Percentiles rank a stretch among this genome's conserved stretches.
Evolutionary conservation across 2,888 invertebrate genomes (phyloP).

Genomic region (Dimorphilus gyrociliatus): DNA sequence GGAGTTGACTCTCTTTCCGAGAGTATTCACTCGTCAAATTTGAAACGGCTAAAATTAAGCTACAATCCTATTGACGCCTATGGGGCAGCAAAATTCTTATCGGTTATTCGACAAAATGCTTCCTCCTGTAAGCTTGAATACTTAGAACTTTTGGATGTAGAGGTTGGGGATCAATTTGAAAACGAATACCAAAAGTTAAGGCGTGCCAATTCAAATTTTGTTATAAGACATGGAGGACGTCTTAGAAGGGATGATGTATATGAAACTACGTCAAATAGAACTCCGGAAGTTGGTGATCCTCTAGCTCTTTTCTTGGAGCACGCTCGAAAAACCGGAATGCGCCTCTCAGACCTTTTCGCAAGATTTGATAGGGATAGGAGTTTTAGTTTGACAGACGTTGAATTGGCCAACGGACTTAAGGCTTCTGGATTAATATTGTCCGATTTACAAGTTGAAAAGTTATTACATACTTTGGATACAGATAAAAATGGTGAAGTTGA

Average conservation of each 20-base stretch:
- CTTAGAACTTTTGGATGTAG: too few species aligned
- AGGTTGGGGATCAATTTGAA: slow-evolving; percentile 1
- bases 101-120: too few species aligned
- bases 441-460: too few species aligned
- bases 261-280: neutral
- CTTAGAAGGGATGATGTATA: slow-evolving; percentile 1
- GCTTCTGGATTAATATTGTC: too few species aligned
- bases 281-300: slow-evolving; percentile 2
- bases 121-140: too few species aligned
- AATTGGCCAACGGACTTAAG: too few species aligned
- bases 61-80: too few species aligned
- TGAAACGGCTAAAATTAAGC: slow-evolving; percentile 1
- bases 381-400: neutral
- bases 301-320: neutral
- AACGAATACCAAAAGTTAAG: neutral
- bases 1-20: neutral
- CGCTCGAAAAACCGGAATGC: slow-evolving; percentile 1
- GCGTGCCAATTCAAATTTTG: neutral
- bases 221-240: slow-evolving; percentile 1
- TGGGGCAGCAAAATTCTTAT: too few species aligned
- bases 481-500: too few species aligned
- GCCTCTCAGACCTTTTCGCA: slow-evolving; percentile 4
- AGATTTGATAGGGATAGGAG: slow-evolving; percentile 3
- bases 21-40: neutral
- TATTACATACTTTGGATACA: too few species aligned